Percentiles rank a stretch among this genome's conserved stretches.
Evolutionary conservation across 1,140 invertebrate species (phyloP).

Genomic region (Solen grandis): DNA sequence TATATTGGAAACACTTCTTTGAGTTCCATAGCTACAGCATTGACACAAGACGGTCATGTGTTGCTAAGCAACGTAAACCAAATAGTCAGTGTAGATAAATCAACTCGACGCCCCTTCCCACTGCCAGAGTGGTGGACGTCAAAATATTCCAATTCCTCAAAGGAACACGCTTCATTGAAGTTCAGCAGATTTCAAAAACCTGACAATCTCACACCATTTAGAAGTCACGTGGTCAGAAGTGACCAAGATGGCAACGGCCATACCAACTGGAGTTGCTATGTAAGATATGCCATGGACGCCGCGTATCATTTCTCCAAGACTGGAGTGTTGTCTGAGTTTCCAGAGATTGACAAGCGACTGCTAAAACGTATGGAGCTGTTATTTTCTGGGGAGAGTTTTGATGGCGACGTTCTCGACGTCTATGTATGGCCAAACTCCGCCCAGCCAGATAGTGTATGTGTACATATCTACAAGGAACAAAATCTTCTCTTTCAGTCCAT

Average conservation of each 20-base stretch:
- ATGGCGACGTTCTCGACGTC: constrained; percentile 24
- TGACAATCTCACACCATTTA: neutral
- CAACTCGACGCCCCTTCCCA: constrained; percentile 55
- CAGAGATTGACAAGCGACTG: constrained; percentile 2
- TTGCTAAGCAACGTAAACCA: constrained; percentile 61
- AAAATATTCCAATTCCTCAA: constrained; percentile 60
- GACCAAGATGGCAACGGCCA: constrained; percentile 46
- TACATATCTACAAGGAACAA: neutral
- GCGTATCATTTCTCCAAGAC: constrained; percentile 30
- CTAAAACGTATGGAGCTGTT: constrained; percentile 29
- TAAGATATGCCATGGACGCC: constrained; percentile 8
- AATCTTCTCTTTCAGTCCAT: neutral
- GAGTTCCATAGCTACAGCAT: constrained; percentile 46
- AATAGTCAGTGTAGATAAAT: constrained; percentile 58
- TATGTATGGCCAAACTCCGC: constrained; percentile 17
- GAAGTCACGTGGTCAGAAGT: constrained; percentile 58
- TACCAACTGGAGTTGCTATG: constrained; percentile 8
- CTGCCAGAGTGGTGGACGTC: constrained; percentile 65
- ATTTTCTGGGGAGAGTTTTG: constrained; percentile 20
- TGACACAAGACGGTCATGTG: constrained; percentile 12
- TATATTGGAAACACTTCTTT: constrained; percentile 57
- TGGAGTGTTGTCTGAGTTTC: neutral
- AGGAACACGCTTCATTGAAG: constrained; percentile 40
- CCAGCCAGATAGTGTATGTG: neutral
- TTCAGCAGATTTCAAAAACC: constrained; percentile 58